Percentiles rank a stretch among this genome's conserved stretches.
phyloP scores from a whole-genome alignment of 2,888 invertebrate genomes.

The Caenorhabditis afra region DNA sequence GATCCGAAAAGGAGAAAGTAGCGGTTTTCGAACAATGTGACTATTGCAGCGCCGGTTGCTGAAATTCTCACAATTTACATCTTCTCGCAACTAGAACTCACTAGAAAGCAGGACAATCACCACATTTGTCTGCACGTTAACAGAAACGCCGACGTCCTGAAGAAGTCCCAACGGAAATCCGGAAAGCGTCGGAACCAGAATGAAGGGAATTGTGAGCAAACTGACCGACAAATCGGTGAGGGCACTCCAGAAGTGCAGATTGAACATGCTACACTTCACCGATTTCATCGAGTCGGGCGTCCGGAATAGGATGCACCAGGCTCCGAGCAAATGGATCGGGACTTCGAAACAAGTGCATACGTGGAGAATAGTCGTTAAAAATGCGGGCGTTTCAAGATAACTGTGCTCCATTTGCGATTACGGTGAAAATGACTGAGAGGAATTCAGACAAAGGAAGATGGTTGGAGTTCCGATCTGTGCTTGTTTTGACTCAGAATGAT shows the following conservation, averaged over 20 bases:
- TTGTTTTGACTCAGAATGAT: too few species aligned
- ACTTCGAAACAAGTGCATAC: neutral
- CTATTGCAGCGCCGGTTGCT: neutral
- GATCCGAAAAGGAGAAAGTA: slow-evolving; percentile 1
- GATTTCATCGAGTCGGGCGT: slow-evolving; percentile 4
- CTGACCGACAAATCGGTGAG: slow-evolving; percentile 18
- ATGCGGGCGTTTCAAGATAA: neutral
- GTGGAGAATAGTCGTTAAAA: neutral
- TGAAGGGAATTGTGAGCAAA: slow-evolving; percentile 12
- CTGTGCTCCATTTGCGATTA: too few species aligned
- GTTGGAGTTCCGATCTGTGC: too few species aligned
- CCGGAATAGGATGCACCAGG: slow-evolving; percentile 3
- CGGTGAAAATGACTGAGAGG: too few species aligned
- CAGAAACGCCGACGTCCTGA: neutral
- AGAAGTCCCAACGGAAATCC: slow-evolving; percentile 21
- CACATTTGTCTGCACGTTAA: slow-evolving; percentile 4
- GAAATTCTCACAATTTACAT: neutral
- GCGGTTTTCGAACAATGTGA: neutral
- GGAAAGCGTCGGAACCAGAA: slow-evolving; percentile 25
- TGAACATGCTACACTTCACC: slow-evolving; percentile 17
- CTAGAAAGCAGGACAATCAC: neutral
- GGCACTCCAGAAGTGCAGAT: slow-evolving; percentile 33
- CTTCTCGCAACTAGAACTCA: too few species aligned
- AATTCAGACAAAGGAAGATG: too few species aligned
- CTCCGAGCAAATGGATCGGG: slow-evolving; percentile 1